Conservation (phyloP, 2,797 vertebrate species). For the Balearica regulorum region DNA sequence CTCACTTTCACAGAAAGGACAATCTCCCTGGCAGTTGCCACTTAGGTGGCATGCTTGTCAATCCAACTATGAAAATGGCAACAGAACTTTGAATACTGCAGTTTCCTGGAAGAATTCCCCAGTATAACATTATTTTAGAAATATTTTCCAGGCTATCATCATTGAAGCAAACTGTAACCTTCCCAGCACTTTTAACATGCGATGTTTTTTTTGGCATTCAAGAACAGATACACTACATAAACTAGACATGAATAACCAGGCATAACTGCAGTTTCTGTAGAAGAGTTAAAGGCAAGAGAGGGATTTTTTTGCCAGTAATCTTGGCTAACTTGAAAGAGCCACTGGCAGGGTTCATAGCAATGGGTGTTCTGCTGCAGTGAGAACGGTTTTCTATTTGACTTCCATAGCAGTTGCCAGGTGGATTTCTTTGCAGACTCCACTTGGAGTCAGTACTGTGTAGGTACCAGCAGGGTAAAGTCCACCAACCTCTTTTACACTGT, state of each 20-base stretch:
- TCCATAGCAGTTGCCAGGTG: background rate
- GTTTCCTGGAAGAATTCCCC: background rate
- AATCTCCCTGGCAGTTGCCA: background rate
- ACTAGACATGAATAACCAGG: background rate
- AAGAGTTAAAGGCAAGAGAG: background rate
- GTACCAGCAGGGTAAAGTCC: background rate
- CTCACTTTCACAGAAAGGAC: background rate
- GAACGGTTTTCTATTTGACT: background rate
- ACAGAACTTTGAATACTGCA: background rate
- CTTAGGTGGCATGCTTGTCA: background rate
- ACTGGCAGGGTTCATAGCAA: background rate
- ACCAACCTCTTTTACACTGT: background rate
- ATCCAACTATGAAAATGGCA: background rate
- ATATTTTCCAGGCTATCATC: conserved; percentile 3
- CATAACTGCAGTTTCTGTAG: background rate
- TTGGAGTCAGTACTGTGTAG: background rate
- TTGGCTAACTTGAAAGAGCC: background rate
- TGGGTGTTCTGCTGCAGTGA: background rate
- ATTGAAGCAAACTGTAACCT: background rate
- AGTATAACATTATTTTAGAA: background rate
- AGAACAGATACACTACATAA: background rate
- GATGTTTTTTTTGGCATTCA: background rate
- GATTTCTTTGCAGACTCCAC: background rate
- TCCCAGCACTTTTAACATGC: background rate
- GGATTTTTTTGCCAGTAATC: background rate